Percentiles rank a stretch among this genome's conserved stretches.
phyloP scores from a whole-genome alignment of 2,113 vertebrate species.

The Ceyx melanurus region DNA sequence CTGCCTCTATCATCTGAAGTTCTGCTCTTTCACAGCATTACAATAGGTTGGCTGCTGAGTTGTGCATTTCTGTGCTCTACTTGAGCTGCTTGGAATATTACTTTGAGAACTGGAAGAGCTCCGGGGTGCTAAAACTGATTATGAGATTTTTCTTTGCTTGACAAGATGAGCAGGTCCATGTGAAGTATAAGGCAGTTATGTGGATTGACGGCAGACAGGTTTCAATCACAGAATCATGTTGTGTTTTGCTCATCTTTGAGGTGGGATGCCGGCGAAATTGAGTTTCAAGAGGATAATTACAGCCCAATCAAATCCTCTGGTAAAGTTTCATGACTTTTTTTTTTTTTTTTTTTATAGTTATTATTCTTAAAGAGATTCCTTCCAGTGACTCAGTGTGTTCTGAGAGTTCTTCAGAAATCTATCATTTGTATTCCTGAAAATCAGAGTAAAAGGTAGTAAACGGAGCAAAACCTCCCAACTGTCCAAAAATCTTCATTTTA shows the following conservation, averaged over 20 bases:
- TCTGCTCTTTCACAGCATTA: conserved; percentile 41
- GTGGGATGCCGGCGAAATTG: conserved; percentile 8
- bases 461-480: background rate
- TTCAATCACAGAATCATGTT: conserved; percentile 52
- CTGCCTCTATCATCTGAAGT: conserved; percentile 20
- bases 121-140: conserved; percentile 76
- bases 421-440: background rate
- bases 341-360: background rate
- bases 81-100: conserved; percentile 78
- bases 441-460: background rate
- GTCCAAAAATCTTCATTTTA: background rate
- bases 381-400: background rate
- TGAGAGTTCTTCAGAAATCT: background rate
- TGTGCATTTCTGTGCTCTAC: conserved; percentile 42
- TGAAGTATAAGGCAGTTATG: conserved; percentile 59
- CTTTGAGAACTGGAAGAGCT: conserved; percentile 74
- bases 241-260: conserved; percentile 56
- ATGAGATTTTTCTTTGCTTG: conserved; percentile 81
- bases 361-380: background rate
- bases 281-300: conserved; percentile 64
- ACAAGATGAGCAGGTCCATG: conserved; percentile 76
- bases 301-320: conserved; percentile 43
- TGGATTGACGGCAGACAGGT: conserved; percentile 49
- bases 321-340: background rate
- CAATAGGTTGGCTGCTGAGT: conserved; percentile 32